A percentile compares a stretch with the other conserved stretches of the same genome.
Evolutionary conservation across 2,888 invertebrate genomes (phyloP).

Genomic region (Ochropacha duplaris): DNA sequence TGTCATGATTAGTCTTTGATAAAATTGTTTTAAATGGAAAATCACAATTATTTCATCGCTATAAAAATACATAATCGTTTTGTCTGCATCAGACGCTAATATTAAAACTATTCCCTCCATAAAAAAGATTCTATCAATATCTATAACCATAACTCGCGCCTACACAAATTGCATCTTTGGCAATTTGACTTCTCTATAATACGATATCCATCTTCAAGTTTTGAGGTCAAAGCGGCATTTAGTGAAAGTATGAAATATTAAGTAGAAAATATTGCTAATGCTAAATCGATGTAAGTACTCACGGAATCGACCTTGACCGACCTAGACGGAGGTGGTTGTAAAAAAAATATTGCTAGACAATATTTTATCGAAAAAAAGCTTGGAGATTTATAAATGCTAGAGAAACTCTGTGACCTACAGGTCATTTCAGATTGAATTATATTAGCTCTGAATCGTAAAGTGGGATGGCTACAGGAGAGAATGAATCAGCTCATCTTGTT

Average conservation of each 20-base stretch:
- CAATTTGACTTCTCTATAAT: neutral
- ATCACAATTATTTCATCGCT: neutral
- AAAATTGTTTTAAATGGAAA: neutral
- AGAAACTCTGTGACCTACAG: neutral
- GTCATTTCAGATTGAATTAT: neutral
- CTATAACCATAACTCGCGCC: neutral
- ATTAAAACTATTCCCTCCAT: neutral
- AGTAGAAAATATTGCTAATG: neutral
- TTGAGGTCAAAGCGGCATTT: neutral
- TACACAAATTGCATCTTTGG: neutral
- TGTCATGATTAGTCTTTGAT: neutral
- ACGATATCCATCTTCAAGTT: neutral
- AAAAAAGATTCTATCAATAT: neutral
- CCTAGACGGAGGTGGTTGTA: neutral
- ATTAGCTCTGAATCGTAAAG: neutral
- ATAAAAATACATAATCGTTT: neutral
- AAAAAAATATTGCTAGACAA: neutral
- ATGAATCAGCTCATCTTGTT: neutral
- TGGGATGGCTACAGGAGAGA: neutral
- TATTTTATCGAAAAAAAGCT: neutral
- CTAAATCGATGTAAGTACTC: neutral
- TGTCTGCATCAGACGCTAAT: neutral
- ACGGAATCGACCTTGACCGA: neutral
- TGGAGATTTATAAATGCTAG: neutral
- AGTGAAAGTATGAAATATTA: neutral